Conservation (phyloP, 1,140 invertebrate species). For the Eumeta japonica region DNA sequence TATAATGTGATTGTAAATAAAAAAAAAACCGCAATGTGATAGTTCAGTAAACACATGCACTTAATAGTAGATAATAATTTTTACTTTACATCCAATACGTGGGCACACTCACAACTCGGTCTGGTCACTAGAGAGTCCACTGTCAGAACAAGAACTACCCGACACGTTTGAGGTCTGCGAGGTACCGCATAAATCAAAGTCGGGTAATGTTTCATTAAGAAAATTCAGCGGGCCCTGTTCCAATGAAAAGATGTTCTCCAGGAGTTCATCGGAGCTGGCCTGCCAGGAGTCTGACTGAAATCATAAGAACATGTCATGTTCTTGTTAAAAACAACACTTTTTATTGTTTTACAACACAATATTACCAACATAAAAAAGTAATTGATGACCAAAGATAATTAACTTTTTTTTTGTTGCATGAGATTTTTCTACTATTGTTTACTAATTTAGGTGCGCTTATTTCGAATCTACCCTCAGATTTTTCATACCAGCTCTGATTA, state of each 20-base stretch:
- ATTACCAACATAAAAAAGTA: not conserved
- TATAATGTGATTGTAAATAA: too few species aligned
- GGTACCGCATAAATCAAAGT: slow-evolving; percentile 32
- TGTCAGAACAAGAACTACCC: slow-evolving; percentile 50
- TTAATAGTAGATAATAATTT: too few species aligned
- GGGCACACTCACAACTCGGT: slow-evolving; percentile 55
- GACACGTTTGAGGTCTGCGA: slow-evolving; percentile 28
- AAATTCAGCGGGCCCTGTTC: slow-evolving; percentile 49
- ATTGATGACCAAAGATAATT: too few species aligned
- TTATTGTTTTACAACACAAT: not conserved
- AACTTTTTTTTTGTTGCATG: too few species aligned
- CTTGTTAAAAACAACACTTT: not conserved
- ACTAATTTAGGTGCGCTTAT: too few species aligned
- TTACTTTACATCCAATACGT: too few species aligned
- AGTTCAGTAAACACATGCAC: too few species aligned
- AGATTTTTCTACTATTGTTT: too few species aligned
- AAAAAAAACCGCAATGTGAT: too few species aligned
- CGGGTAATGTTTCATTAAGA: slow-evolving; percentile 41
- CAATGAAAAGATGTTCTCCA: slow-evolving; percentile 54
- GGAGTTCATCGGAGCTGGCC: slow-evolving; percentile 36
- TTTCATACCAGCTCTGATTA: too few species aligned
- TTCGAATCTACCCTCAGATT: too few species aligned
- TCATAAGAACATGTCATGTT: slow-evolving; percentile 17
- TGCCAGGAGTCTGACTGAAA: slow-evolving; percentile 40
- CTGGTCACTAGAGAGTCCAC: slow-evolving; percentile 53